phyloP scores from a whole-genome alignment of 2,113 vertebrate genomes.

The Tetraodon nigroviridis region DNA sequence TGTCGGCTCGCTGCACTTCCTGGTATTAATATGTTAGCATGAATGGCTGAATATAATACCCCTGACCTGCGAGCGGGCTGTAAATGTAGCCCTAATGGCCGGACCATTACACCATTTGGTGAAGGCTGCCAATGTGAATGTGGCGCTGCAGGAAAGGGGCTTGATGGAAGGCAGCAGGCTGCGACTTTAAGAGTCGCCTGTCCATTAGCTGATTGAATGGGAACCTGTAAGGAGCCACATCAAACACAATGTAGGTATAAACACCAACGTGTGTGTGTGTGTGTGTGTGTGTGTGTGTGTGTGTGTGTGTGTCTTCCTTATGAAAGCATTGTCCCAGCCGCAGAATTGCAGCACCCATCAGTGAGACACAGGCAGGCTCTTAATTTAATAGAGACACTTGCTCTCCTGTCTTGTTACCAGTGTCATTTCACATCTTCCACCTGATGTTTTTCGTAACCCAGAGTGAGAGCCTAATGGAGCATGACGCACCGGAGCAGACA shows the following conservation, averaged over 20 bases:
- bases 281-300: too few species aligned
- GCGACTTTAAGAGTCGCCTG: constrained; percentile 37
- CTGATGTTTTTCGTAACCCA: constrained; percentile 56
- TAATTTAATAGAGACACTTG: constrained; percentile 34
- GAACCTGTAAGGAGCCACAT: constrained; percentile 43
- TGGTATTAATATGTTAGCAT: constrained; percentile 52
- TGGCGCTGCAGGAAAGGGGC: constrained; percentile 53
- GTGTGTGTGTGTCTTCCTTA: neutral
- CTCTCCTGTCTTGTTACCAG: constrained; percentile 27
- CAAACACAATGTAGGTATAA: constrained; percentile 47
- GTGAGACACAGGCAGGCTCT: constrained; percentile 24
- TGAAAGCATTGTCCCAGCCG: constrained; percentile 20
- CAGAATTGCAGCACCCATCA: constrained; percentile 10
- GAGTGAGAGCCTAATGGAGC: constrained; percentile 72
- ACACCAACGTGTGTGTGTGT: constrained; percentile 17
- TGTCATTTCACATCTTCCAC: constrained; percentile 47
- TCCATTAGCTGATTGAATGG: constrained; percentile 78
- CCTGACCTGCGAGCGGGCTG: constrained; percentile 56
- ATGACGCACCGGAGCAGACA: constrained; percentile 55
- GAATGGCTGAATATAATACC: constrained; percentile 65
- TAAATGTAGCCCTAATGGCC: constrained; percentile 70
- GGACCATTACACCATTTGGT: constrained; percentile 63
- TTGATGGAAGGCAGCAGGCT: constrained; percentile 29
- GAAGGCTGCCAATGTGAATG: constrained; percentile 51
- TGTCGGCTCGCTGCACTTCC: constrained; percentile 16